Evolutionary conservation across 2,797 vertebrate genomes (phyloP), one percentile per base, ranked within the genome.

Genomic region (Sphenodon punctatus): DNA sequence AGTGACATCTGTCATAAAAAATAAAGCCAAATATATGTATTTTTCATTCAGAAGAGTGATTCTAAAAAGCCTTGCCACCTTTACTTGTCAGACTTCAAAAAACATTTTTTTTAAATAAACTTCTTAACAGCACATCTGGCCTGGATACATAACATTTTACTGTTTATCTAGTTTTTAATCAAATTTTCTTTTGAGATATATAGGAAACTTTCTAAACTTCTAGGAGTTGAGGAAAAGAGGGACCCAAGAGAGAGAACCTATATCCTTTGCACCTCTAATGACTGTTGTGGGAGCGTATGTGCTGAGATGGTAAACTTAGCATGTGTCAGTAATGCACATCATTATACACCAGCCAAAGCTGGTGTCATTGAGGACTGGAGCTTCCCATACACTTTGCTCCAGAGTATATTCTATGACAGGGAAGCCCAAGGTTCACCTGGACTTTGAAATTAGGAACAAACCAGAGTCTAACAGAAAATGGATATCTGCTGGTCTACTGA

Each of bases 31-130:
- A 77, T 45, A 30, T 16, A 41, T 20, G n/a, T 43, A 39, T 69
- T 60, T 14, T 70, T 72, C 53, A 59, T 72, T 75, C 71, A 82
- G 46, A 71, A 84, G 67, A 13, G 13, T 76, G 43, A 25, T 63
- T 80, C 59, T 82, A 56, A 64, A 68, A 82, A 55, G 39, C 34
- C 30, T 27, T 4, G 42, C 13, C 46, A 73, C 23, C 3, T 43
- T 20, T 61, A 10, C 9, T 72, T 74, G 11, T 67, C 34, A 85
- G 5, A 13, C 10, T 71, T 76, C 6, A 46, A 58, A 63, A 66
- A 75, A 68, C 17, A 30, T 68, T 83, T 10, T 13, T 22, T 22
- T 38, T 77, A 64, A 65, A 63, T 67, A 19, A 65, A 46, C 6
- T 30, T 78, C 34, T 3, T 48, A 76, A 32, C 39, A 38, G 6